Evolutionary conservation across 2,113 vertebrate species (phyloP).

Genomic region (Calypte anna): DNA sequence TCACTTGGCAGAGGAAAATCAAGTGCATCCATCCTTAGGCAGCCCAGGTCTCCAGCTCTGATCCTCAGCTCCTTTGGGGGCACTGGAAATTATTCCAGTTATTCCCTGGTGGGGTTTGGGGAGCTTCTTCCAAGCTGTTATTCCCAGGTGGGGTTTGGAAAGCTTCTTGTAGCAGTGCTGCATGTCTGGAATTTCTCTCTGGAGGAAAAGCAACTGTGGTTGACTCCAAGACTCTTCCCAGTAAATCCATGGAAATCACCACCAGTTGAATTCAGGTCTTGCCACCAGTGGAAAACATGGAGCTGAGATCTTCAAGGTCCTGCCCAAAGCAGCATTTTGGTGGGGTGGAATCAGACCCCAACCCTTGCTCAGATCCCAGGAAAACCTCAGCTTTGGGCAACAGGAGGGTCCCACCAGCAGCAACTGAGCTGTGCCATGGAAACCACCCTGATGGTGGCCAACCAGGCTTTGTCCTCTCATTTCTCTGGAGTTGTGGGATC

Average conservation of each 20-base stretch:
- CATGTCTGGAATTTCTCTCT: background rate
- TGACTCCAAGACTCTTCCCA: background rate
- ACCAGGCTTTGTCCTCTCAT: accelerated
- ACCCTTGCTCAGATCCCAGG: accelerated
- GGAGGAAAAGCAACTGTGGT: background rate
- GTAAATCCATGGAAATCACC: background rate
- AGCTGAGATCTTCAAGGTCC: background rate
- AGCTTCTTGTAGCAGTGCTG: background rate
- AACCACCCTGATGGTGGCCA: background rate
- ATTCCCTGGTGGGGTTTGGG: too few species aligned
- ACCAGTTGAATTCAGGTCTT: background rate
- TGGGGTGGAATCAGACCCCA: background rate
- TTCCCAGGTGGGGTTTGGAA: background rate
- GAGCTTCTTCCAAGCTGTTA: too few species aligned
- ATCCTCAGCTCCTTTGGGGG: background rate
- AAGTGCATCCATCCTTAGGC: background rate
- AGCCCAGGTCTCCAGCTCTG: accelerated
- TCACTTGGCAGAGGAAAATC: too few species aligned
- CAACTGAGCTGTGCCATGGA: accelerated
- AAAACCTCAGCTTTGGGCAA: background rate
- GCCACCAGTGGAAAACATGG: background rate
- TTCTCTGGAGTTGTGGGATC: background rate
- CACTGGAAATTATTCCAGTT: background rate
- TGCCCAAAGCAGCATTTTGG: background rate
- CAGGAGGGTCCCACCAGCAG: background rate